Evolutionary conservation across 2,888 invertebrate genomes (phyloP).

Genomic region (Napeogenes inachia): DNA sequence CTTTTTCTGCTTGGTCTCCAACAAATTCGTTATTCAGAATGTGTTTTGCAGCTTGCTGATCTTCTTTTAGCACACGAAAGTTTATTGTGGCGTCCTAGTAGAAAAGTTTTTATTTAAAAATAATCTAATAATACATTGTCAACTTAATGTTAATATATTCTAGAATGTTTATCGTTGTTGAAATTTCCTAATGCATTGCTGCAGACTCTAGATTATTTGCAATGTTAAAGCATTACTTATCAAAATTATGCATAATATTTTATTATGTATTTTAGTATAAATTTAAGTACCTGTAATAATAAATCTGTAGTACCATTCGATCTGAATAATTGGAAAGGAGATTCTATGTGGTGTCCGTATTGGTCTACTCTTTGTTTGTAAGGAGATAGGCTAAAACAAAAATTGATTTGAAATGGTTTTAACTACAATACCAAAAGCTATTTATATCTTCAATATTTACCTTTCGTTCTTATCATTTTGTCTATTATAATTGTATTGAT

Average conservation of each 20-base stretch:
- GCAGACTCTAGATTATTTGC: no score
- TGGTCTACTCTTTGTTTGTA: slow-evolving; percentile 48
- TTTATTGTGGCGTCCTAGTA: slow-evolving; percentile 83
- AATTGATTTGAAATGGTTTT: neutral
- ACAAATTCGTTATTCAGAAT: slow-evolving; percentile 81
- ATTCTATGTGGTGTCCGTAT: slow-evolving; percentile 72
- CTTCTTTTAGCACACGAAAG: slow-evolving; percentile 81
- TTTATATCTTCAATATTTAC: slow-evolving; percentile 8
- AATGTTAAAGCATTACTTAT: no score
- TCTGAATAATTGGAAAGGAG: slow-evolving; percentile 84
- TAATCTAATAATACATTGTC: no score
- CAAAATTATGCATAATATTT: no score
- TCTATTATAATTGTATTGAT: slow-evolving; percentile 36
- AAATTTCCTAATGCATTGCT: no score
- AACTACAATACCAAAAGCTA: no score
- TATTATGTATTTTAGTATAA: neutral
- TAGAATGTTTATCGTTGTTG: no score
- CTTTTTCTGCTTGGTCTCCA: slow-evolving; percentile 80
- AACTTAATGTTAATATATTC: no score
- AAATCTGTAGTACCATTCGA: slow-evolving; percentile 87
- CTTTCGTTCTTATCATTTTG: slow-evolving; percentile 30
- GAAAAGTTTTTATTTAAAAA: neutral
- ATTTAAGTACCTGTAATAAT: slow-evolving; percentile 82
- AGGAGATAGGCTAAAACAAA: slow-evolving; percentile 43
- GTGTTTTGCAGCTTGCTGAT: slow-evolving; percentile 85